These are phyloP conservation scores for Platycheirus rosarum DNA, from an alignment of 2,888 invertebrate species.

Conservation along the genomic window DNA sequence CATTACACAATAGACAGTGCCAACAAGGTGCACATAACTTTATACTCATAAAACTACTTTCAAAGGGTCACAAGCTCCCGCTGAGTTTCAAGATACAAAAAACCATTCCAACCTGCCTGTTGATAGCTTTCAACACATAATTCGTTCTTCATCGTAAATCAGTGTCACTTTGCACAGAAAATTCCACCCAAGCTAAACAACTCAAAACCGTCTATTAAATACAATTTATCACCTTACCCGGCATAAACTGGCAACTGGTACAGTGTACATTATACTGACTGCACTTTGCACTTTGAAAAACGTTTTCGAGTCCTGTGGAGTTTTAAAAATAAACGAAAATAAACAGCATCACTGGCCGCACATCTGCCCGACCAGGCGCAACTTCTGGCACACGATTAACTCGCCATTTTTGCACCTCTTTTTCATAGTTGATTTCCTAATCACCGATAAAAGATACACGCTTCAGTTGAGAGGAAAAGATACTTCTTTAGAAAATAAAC, in stretches of 20 bases:
- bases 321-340: slow-evolving; percentile 36
- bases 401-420: not conserved
- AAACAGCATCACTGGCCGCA: slow-evolving; percentile 34
- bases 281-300: slow-evolving; percentile 49
- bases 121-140: slow-evolving; percentile 54
- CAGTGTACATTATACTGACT: not conserved
- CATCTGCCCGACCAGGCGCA: slow-evolving; percentile 32
- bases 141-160: slow-evolving; percentile 59
- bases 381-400: slow-evolving; percentile 40
- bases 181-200: slow-evolving; percentile 47
- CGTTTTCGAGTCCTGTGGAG: slow-evolving; percentile 2
- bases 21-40: slow-evolving; percentile 5
- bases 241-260: slow-evolving; percentile 2
- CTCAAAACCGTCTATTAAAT: slow-evolving; percentile 52
- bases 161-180: slow-evolving; percentile 51
- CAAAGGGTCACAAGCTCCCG: slow-evolving; percentile 61
- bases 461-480: slow-evolving; percentile 8
- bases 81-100: slow-evolving; percentile 34
- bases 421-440: slow-evolving; percentile 57
- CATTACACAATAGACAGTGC: slow-evolving; percentile 52
- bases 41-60: slow-evolving; percentile 19
- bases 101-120: slow-evolving; percentile 11
- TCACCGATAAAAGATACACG: slow-evolving; percentile 29
- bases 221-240: slow-evolving; percentile 51
- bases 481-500: slow-evolving; percentile 47